These are phyloP conservation scores for Sarcophaga rosellei DNA, from an alignment of 2,888 invertebrate genomes.

Conservation along the genomic window DNA sequence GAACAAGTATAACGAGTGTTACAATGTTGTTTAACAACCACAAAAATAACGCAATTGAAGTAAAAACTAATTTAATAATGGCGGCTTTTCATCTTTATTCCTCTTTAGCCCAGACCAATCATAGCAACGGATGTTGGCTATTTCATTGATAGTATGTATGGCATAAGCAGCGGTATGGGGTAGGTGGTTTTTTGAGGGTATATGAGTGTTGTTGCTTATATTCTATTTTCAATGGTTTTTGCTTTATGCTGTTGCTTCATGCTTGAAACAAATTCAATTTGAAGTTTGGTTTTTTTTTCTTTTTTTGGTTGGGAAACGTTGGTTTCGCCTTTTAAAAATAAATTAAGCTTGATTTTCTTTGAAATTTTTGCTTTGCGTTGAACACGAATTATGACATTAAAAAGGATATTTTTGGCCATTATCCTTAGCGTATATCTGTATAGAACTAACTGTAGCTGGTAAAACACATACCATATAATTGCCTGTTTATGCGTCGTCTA, in stretches of 20 bases:
- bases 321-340: constrained; percentile 46
- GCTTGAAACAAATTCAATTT: constrained; percentile 31
- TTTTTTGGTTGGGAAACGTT: background rate
- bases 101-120: background rate
- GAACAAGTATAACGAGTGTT: constrained; percentile 11
- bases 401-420: constrained; percentile 28
- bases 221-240: background rate
- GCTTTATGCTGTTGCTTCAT: constrained; percentile 12
- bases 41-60: constrained; percentile 51
- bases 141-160: too few relatives aligned
- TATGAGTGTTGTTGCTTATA: too few relatives aligned
- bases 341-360: constrained; percentile 56
- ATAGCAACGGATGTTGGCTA: too few relatives aligned
- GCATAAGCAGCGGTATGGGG: too few relatives aligned
- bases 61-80: constrained; percentile 59
- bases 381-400: constrained; percentile 45
- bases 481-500: background rate
- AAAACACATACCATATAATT: background rate
- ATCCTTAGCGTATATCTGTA: background rate
- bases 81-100: constrained; percentile 30
- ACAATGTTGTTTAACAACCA: constrained; percentile 39
- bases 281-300: too few relatives aligned
- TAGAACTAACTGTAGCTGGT: too few relatives aligned
- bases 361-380: constrained; percentile 43
- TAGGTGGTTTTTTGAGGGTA: too few relatives aligned